These are phyloP conservation scores for Tetanocera ferruginea DNA, from an alignment of 2,888 invertebrate species.

Conservation along the genomic window DNA sequence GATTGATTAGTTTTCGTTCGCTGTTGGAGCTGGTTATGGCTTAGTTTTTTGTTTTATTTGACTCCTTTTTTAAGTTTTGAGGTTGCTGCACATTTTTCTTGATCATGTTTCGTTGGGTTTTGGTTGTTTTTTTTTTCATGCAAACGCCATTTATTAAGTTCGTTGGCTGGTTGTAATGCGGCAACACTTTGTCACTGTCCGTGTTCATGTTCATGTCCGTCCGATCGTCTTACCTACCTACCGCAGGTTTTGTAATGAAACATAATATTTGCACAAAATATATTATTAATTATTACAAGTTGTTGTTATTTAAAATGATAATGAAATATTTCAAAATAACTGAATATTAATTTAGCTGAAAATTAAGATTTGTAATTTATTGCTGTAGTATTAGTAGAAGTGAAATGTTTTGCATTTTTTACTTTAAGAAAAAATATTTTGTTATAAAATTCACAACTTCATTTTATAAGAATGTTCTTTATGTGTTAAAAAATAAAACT, in stretches of 20 bases:
- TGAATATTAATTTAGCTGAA: background rate
- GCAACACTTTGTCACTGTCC: conserved; percentile 3
- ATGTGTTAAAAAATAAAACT: too few relatives aligned
- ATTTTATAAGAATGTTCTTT: too few relatives aligned
- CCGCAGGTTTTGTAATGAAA: conserved; percentile 6
- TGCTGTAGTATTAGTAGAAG: too few relatives aligned
- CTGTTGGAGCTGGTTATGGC: conserved; percentile 47
- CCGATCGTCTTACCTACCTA: conserved; percentile 3
- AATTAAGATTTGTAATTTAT: too few relatives aligned
- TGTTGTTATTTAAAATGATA: background rate
- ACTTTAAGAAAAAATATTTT: too few relatives aligned
- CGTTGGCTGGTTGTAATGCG: background rate
- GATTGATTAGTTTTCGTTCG: conserved; percentile 50
- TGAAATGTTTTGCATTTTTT: too few relatives aligned
- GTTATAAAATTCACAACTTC: too few relatives aligned
- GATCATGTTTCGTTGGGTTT: conserved; percentile 58
- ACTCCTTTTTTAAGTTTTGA: conserved; percentile 39
- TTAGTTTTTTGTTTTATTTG: conserved; percentile 32
- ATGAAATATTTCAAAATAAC: background rate
- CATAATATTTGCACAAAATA: conserved; percentile 16
- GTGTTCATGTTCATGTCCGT: background rate
- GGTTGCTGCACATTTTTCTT: conserved; percentile 55
- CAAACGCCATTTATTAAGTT: conserved; percentile 44
- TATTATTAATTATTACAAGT: conserved; percentile 25
- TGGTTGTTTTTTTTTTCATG: conserved; percentile 42